Conservation (phyloP, 2,888 invertebrate genomes). For the Clitarchus hookeri region DNA sequence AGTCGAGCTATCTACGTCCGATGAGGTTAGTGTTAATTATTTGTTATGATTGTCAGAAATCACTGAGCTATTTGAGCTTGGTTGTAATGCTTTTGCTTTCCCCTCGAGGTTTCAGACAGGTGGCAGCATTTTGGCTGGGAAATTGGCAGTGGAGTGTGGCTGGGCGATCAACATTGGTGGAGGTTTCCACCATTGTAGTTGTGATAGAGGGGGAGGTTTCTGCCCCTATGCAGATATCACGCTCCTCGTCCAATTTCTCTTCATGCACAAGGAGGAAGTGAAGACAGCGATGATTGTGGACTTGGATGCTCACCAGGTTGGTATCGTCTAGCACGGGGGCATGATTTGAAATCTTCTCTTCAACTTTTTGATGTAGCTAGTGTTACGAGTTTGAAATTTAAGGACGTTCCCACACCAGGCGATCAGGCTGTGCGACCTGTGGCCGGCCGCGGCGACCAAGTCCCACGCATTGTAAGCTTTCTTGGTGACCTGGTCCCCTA, state of each 20-base stretch:
- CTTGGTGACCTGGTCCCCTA: too few species aligned
- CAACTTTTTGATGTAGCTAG: too few species aligned
- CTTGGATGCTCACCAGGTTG: constrained; percentile 88
- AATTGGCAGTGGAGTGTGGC: constrained; percentile 77
- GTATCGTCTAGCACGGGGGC: background rate
- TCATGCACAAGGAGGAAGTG: constrained; percentile 60
- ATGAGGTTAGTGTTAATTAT: constrained; percentile 63
- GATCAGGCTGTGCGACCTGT: too few species aligned
- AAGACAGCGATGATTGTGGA: constrained; percentile 84
- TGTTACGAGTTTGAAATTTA: too few species aligned
- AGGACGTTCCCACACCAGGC: too few species aligned
- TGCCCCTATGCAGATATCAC: constrained; percentile 91
- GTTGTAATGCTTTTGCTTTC: background rate
- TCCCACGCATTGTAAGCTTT: too few species aligned
- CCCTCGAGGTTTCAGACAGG: constrained; percentile 73
- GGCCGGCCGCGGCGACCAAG: too few species aligned
- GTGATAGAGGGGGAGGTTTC: constrained; percentile 79
- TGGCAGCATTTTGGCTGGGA: constrained; percentile 81
- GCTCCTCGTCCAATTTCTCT: constrained; percentile 70
- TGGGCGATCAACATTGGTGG: constrained; percentile 92
- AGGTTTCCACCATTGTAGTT: constrained; percentile 89
- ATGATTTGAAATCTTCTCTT: too few species aligned
- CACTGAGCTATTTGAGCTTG: background rate
- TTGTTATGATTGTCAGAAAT: too few species aligned
- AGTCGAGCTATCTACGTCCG: constrained; percentile 74